Conservation (phyloP, 2,888 invertebrate species). For the Syrista parreyssii region DNA sequence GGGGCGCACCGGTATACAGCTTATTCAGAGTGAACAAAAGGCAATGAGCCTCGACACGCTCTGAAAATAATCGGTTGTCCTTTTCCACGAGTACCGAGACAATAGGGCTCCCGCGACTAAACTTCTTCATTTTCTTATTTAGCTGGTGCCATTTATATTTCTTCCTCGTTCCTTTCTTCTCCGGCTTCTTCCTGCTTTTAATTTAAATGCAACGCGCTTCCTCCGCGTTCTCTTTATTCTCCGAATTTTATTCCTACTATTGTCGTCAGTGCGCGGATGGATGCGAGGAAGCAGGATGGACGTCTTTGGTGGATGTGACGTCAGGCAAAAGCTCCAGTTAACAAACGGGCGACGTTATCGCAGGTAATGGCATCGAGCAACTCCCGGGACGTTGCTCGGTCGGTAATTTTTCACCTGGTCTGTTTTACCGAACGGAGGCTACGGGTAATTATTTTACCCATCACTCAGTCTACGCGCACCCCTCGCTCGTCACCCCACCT, state of each 20-base stretch:
- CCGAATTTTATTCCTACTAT: neutral
- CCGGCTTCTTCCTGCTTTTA: neutral
- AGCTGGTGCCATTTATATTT: neutral
- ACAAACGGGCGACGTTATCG: conserved; percentile 50
- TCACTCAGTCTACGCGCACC: conserved; percentile 20
- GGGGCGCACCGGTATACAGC: conserved; percentile 1
- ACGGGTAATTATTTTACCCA: conserved; percentile 30
- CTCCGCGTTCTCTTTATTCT: neutral
- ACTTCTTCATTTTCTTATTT: neutral
- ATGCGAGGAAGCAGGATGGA: neutral
- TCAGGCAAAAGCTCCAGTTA: conserved; percentile 24
- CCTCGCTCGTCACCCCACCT: neutral
- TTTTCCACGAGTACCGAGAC: conserved; percentile 34
- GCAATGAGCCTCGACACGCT: conserved; percentile 27
- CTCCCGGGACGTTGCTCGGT: conserved; percentile 1
- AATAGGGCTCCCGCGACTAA: conserved; percentile 11
- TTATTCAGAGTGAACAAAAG: conserved; percentile 34
- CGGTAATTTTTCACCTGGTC: conserved; percentile 11
- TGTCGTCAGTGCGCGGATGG: neutral
- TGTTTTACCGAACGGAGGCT: conserved; percentile 19
- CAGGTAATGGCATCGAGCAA: conserved; percentile 6
- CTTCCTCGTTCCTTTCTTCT: neutral
- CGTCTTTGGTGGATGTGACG: conserved; percentile 10
- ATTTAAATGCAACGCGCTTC: neutral
- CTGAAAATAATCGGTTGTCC: conserved; percentile 42